Conservation (phyloP, 2,113 vertebrate genomes). For the Muntiacus reevesi region DNA sequence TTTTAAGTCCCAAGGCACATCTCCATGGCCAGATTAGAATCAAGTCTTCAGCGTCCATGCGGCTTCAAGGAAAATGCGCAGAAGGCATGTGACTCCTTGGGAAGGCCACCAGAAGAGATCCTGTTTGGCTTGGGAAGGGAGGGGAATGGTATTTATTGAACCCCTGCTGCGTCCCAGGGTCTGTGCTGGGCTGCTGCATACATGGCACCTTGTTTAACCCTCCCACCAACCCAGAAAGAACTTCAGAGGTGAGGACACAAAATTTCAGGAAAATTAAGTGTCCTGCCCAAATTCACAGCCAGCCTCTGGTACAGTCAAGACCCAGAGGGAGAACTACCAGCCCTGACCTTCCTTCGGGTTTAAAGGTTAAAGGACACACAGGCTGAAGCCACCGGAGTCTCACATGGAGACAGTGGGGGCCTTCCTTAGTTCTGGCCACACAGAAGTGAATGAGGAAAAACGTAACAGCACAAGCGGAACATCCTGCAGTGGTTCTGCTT, state of each 20-base stretch:
- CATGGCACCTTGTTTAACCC: not conserved
- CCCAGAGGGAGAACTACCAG: not conserved
- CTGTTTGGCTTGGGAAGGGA: no score
- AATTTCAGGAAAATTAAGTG: not conserved
- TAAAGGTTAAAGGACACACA: not conserved
- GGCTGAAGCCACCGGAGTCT: not conserved
- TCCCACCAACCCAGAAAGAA: not conserved
- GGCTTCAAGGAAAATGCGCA: not conserved
- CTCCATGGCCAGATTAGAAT: not conserved
- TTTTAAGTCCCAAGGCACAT: not conserved
- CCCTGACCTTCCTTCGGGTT: not conserved
- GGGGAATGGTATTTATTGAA: not conserved
- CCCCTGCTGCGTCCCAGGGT: not conserved
- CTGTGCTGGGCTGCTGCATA: not conserved
- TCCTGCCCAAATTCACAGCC: not conserved
- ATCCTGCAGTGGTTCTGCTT: not conserved
- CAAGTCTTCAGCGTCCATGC: not conserved
- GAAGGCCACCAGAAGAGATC: not conserved
- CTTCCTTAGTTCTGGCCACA: not conserved
- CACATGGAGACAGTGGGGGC: rapidly evolving
- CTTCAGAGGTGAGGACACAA: not conserved
- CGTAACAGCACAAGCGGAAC: not conserved
- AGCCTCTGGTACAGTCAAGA: not conserved
- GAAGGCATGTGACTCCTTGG: not conserved
- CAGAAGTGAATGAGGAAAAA: not conserved